Conservation (phyloP, 1,140 invertebrate genomes). For the Caenorhabditis brenneri region DNA sequence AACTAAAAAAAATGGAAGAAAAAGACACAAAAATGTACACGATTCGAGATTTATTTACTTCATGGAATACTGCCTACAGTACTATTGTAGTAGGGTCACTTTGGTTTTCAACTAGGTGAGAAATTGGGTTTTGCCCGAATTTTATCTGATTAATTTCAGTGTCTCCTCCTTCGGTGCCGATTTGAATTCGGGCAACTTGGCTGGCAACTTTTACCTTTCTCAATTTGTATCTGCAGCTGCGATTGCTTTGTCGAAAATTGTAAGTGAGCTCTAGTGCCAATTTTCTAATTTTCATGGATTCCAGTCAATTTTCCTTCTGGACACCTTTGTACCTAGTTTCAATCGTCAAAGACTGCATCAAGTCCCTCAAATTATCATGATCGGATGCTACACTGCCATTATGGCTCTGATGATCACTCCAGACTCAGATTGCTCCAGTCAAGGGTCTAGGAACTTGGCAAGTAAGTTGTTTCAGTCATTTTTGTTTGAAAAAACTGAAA, state of each 20-base stretch:
- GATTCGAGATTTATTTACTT: slow-evolving; percentile 36
- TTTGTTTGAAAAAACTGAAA: no score
- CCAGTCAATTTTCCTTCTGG: slow-evolving; percentile 46
- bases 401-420: slow-evolving; percentile 45
- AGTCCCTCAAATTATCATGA: slow-evolving; percentile 47
- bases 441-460: slow-evolving; percentile 29
- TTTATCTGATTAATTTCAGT: background rate
- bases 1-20: slow-evolving; percentile 3
- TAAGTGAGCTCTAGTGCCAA: background rate
- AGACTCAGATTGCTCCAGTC: slow-evolving; percentile 32
- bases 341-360: slow-evolving; percentile 44
- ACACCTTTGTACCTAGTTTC: slow-evolving; percentile 17
- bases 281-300: background rate
- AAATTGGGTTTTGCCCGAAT: background rate
- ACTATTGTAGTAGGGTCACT: slow-evolving; percentile 37
- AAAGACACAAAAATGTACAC: slow-evolving; percentile 48
- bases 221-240: slow-evolving; percentile 41
- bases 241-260: slow-evolving; percentile 41
- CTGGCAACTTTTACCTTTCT: slow-evolving; percentile 42
- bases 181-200: slow-evolving; percentile 47
- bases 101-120: slow-evolving; percentile 45
- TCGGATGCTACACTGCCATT: slow-evolving; percentile 29
- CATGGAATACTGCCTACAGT: slow-evolving; percentile 14
- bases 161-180: slow-evolving; percentile 45
- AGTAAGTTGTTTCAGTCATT: slow-evolving; percentile 8